phyloP scores from a whole-genome alignment of 2,113 vertebrate species.

The Rhinichthys klamathensis region DNA sequence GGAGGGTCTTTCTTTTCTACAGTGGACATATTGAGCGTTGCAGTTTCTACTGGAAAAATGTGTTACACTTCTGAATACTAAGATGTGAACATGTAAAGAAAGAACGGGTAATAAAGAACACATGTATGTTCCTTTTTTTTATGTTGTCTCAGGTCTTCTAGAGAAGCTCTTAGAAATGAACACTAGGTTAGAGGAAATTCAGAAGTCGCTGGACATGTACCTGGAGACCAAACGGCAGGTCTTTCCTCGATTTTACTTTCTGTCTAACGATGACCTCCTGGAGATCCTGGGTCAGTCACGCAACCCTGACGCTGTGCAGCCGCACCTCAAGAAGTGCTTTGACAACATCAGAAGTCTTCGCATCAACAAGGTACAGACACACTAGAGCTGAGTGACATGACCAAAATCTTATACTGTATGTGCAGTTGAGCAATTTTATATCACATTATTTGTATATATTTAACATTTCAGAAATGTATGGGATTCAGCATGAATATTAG shows the following conservation, averaged over 20 bases:
- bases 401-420: not conserved
- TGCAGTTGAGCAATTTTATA: not conserved
- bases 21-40: not conserved
- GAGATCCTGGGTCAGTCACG: constrained; percentile 86
- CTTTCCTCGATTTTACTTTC: constrained; percentile 89
- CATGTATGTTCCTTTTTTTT: not conserved
- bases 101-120: not conserved
- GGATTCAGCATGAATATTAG: not conserved
- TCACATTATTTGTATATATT: not conserved
- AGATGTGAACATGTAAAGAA: not conserved
- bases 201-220: constrained; percentile 87
- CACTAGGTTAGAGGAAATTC: constrained; percentile 81
- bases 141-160: constrained; percentile 72
- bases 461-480: not conserved
- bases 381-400: not conserved
- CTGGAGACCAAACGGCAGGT: constrained; percentile 87
- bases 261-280: constrained; percentile 86
- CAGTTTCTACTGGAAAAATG: not conserved
- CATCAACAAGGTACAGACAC: constrained; percentile 76
- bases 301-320: constrained; percentile 86
- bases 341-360: constrained; percentile 85
- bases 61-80: not conserved
- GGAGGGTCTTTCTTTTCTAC: not conserved
- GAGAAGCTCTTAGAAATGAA: constrained; percentile 82
- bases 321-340: constrained; percentile 87